phyloP scores from a whole-genome alignment of 2,797 vertebrate species.

The Eulemur coronatus region DNA sequence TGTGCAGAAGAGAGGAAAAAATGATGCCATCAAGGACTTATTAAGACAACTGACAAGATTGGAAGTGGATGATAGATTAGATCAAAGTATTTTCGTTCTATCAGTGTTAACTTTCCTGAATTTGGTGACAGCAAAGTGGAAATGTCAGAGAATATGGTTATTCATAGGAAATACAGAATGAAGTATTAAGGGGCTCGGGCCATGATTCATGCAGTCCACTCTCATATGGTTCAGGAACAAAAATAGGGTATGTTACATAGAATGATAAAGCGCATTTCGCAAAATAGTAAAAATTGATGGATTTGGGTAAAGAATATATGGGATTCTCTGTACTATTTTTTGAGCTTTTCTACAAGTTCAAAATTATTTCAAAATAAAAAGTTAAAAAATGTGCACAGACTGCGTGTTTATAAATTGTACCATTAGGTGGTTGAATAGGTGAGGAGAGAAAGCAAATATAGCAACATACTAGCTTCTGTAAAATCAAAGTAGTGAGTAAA shows the following conservation, averaged over 20 bases:
- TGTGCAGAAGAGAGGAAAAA: neutral
- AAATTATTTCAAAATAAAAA: neutral
- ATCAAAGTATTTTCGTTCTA: neutral
- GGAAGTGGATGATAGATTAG: neutral
- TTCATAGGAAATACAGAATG: neutral
- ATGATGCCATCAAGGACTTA: no score
- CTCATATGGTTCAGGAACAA: neutral
- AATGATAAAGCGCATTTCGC: neutral
- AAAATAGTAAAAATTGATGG: neutral
- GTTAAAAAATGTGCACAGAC: neutral
- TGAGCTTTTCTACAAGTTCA: neutral
- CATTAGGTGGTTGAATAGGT: no score
- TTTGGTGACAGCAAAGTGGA: neutral
- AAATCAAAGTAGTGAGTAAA: neutral
- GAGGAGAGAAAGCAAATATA: neutral
- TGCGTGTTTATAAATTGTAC: neutral
- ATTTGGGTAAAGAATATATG: neutral
- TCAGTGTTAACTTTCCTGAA: neutral
- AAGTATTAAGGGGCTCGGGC: neutral
- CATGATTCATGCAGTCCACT: neutral
- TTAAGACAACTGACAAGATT: neutral
- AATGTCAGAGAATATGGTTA: neutral
- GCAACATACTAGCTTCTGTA: neutral
- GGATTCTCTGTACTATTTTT: neutral
- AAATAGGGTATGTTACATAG: neutral